Evolutionary conservation across 1,140 invertebrate genomes (phyloP), one percentile per base, ranked within the genome.

Genomic region (Cylas formicarius): DNA sequence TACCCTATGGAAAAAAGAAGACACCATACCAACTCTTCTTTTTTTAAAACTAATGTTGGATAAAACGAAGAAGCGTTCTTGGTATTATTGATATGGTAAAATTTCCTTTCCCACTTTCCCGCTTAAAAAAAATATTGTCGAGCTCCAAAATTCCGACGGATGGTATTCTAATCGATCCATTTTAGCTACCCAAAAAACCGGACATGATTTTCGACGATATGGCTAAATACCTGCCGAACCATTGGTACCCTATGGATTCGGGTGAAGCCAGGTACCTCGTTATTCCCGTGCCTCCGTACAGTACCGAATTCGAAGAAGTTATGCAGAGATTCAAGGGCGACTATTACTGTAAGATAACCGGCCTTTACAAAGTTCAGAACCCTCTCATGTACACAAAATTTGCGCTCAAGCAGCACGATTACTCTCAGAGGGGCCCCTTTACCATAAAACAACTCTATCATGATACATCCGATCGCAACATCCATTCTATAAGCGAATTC

Each of bases 341-440:
- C 32, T 43, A 39, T 27, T 29, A 35, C 27, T 10, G 3, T 2
- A 13, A 4, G 5, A 32, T 45, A 10, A 22, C 18, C 13, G 41
- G 36, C 2, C 24, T 55, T 5, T 55, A 43, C 24, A 48, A 37
- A 20, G 19, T 55, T 22, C 49, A 55, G 33, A 55, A 55, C 24
- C 48, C 48, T 18, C 26, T 45, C 5, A 28, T 52, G 11, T 52
- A 39, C 19, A 19, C 42, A 19, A 55, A 52, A 13, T 55, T 43
- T 44, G 10, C 9, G 4, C n/a, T 41, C 10, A 48, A 44, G 36
- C 40, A 29, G 18, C 2, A 34, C 8, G 49, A 52, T 6, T 55
- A 49, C 41, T 42, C 45, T 8, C 24, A 20, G 16, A 17, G 43
- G 41, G 53, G 53, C 3, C 4, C n/a, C 17, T 19, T 27, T 31